Evolutionary conservation across 2,113 vertebrate genomes (phyloP).

Genomic region (Chauna torquata): DNA sequence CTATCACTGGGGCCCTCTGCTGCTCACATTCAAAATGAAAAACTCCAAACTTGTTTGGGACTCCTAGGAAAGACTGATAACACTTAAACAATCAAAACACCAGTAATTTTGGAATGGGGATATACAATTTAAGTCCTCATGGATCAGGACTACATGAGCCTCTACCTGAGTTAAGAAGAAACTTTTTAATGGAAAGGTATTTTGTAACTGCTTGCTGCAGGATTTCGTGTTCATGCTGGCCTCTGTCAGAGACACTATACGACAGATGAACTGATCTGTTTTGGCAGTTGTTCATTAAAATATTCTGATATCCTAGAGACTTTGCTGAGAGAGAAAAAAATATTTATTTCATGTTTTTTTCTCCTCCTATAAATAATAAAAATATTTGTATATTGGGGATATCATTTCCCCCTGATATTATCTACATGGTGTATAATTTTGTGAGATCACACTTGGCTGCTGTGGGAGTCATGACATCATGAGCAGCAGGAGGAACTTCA

Average conservation of each 20-base stretch:
- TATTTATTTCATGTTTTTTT: background rate
- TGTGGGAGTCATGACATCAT: background rate
- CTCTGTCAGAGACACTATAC: background rate
- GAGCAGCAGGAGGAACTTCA: background rate
- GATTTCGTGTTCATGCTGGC: background rate
- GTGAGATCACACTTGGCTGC: background rate
- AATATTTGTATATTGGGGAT: background rate
- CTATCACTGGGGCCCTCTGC: conserved; percentile 3
- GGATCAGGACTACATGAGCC: background rate
- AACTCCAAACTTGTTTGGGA: background rate
- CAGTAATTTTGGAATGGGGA: background rate
- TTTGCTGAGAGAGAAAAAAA: background rate
- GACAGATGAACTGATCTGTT: background rate
- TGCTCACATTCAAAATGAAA: background rate
- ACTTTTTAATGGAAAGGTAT: background rate
- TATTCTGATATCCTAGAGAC: background rate
- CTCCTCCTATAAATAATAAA: background rate
- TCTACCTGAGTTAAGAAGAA: background rate
- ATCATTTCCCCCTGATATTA: background rate
- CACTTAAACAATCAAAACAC: background rate
- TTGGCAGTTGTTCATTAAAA: background rate
- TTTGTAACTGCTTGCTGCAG: background rate
- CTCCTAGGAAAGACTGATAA: background rate
- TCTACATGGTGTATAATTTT: background rate
- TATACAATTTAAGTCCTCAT: background rate